Evolutionary conservation across 2,113 vertebrate genomes (phyloP).

Genomic region (Syngnathoides biaculeatus): DNA sequence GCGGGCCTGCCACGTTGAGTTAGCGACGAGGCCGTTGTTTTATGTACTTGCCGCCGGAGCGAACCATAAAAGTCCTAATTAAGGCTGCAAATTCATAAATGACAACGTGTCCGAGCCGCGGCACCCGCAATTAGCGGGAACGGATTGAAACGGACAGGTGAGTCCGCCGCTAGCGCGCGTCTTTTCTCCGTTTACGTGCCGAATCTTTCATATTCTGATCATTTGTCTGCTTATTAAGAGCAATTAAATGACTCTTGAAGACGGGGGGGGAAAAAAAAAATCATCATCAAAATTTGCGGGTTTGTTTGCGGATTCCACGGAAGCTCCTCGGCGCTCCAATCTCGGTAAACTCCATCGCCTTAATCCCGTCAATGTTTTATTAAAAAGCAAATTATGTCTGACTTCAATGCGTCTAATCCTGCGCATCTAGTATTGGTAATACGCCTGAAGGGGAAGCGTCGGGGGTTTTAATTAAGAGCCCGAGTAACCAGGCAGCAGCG

Average conservation of each 20-base stretch:
- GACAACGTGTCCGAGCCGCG: slow-evolving; percentile 52
- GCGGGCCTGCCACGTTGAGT: slow-evolving; percentile 95
- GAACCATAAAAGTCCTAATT: slow-evolving; percentile 77
- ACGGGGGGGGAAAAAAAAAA: no score
- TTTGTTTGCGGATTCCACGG: slow-evolving; percentile 65
- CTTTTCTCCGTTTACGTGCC: slow-evolving; percentile 50
- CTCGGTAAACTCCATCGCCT: slow-evolving; percentile 69
- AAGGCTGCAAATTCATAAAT: slow-evolving; percentile 77
- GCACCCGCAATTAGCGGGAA: slow-evolving; percentile 54
- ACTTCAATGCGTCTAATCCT: slow-evolving; percentile 69
- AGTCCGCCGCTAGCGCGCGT: slow-evolving; percentile 31
- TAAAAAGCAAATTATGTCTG: slow-evolving; percentile 77
- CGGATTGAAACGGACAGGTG: slow-evolving; percentile 61
- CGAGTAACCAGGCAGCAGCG: slow-evolving; percentile 71
- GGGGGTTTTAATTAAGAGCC: slow-evolving; percentile 78
- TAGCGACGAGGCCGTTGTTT: slow-evolving; percentile 90
- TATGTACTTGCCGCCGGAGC: slow-evolving; percentile 76
- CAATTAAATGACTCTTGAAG: slow-evolving; percentile 72
- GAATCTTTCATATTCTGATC: slow-evolving; percentile 59
- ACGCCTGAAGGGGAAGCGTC: slow-evolving; percentile 69
- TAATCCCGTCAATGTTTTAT: slow-evolving; percentile 75
- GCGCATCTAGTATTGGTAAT: slow-evolving; percentile 75
- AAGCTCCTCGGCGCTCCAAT: slow-evolving; percentile 63
- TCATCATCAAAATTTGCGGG: slow-evolving; percentile 63
- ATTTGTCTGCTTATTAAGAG: slow-evolving; percentile 68